Base-by-base conservation (phyloP, 1,140 invertebrate species). In the Polyergus mexicanus region DNA sequence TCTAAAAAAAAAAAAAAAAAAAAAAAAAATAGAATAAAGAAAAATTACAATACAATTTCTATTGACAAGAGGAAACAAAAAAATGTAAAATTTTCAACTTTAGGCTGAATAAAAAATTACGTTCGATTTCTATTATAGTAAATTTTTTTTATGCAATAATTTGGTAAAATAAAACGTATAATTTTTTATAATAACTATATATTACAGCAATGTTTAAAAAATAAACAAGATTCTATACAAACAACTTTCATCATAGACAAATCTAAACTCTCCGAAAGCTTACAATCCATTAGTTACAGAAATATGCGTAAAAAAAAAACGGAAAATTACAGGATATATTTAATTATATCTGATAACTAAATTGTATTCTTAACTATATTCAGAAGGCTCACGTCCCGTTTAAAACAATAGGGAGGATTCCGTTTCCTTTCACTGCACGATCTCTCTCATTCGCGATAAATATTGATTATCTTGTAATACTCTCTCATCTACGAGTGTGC, bases 401-500 rank as follows among this genome's bases (percentile, higher is more conserved):
- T 72, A 60, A 44, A 25, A 51, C 13, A 22, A 19, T 2, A 32
- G 25, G 7, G 7, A 83, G 72, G 51, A 54, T 81, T 63, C 32
- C 54, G n/a, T 41, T 75, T 62, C 22, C 62, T 56, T 87, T 65
- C 58, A 76, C 63, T 16, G 35, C 4, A 3, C 22, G n/a, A 74
- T 78, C n/a, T 44, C 69, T 65, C 75, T 65, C 85, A 51, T 41
- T 44, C 13, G 58, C 60, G 38, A 80, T 77, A 85, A 80, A 77
- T 75, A 88, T 86, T 81, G 51, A 86, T 78, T 84, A 32, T 80
- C 68, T 38, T 54, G 51, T 47, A 86, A 83, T 72, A 71, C 28
- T 47, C 35, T 47, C 41, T 47, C 47, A 63, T 66, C 25, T 86
- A 88, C 28, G 44, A 19, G 44, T 4, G 75, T 81, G 60, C 71